Evolutionary conservation across 2,113 vertebrate genomes (phyloP).

Genomic region (Rafetus swinhoei): DNA sequence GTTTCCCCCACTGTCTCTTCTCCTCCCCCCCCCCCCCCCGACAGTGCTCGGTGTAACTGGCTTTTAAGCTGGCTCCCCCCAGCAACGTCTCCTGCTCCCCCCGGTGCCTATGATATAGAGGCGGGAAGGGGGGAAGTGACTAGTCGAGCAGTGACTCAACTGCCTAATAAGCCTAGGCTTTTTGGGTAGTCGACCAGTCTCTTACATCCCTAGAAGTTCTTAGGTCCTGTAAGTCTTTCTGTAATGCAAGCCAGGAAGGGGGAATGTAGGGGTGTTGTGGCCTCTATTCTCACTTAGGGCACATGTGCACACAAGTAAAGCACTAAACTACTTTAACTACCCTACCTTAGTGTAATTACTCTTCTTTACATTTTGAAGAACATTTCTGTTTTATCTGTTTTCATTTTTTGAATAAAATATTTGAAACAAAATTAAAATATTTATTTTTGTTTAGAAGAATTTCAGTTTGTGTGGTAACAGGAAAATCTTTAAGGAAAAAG

Average conservation of each 20-base stretch:
- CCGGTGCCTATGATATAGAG: no score
- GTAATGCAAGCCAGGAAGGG: fast-evolving
- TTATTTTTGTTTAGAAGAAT: not conserved
- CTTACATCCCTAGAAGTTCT: no score
- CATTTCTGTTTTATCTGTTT: not conserved
- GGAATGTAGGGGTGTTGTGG: not conserved
- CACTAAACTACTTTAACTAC: fast-evolving
- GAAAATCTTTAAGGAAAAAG: not conserved
- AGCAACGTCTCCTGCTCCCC: no score
- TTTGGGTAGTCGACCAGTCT: no score
- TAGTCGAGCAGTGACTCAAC: no score
- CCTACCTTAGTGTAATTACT: not conserved
- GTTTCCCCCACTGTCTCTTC: no score
- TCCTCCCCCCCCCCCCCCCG: no score
- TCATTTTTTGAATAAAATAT: not conserved
- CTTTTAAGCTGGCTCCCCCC: no score
- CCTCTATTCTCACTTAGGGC: not conserved
- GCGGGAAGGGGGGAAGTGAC: no score
- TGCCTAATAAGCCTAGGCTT: no score
- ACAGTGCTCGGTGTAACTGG: no score
- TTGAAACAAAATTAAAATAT: not conserved
- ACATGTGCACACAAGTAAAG: not conserved
- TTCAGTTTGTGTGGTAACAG: not conserved
- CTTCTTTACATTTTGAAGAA: not conserved
- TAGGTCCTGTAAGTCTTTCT: not conserved